phyloP scores from a whole-genome alignment of 1,140 invertebrate species.

The Caenorhabditis remanei region DNA sequence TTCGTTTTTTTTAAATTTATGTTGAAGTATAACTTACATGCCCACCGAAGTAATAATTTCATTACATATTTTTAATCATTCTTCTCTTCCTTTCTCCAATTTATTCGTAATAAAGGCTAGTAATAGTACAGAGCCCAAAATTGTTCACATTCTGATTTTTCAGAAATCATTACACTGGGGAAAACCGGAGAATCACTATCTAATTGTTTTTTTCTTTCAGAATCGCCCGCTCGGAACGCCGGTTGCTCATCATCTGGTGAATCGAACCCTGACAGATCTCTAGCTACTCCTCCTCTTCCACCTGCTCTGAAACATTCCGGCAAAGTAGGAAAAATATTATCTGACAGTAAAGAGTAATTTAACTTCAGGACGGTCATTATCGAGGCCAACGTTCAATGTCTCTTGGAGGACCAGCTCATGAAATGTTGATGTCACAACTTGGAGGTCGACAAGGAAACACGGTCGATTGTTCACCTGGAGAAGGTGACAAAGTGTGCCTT shows the following conservation, averaged over 20 bases:
- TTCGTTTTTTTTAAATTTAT: no score
- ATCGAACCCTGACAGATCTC: constrained; percentile 47
- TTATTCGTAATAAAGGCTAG: no score
- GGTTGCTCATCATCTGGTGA: constrained; percentile 51
- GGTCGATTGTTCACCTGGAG: constrained; percentile 69
- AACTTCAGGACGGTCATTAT: constrained; percentile 67
- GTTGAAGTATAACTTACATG: no score
- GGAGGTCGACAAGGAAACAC: constrained; percentile 71
- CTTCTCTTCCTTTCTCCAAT: not conserved
- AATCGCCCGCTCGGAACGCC: constrained; percentile 56
- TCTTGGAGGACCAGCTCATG: constrained; percentile 75
- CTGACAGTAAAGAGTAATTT: no score
- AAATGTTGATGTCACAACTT: constrained; percentile 71
- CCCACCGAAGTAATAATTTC: no score
- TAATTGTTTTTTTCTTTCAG: not conserved
- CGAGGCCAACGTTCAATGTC: constrained; percentile 76
- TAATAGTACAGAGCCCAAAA: no score
- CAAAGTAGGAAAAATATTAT: not conserved
- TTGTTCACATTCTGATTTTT: no score
- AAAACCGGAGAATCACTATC: no score
- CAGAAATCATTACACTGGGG: no score
- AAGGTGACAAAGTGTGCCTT: constrained; percentile 74
- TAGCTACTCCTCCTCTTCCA: constrained; percentile 59
- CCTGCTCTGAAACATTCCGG: constrained; percentile 57
- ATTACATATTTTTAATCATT: no score